These are phyloP conservation scores for Baccha elongata DNA, from an alignment of 2,888 invertebrate species.

Conservation along the genomic window DNA sequence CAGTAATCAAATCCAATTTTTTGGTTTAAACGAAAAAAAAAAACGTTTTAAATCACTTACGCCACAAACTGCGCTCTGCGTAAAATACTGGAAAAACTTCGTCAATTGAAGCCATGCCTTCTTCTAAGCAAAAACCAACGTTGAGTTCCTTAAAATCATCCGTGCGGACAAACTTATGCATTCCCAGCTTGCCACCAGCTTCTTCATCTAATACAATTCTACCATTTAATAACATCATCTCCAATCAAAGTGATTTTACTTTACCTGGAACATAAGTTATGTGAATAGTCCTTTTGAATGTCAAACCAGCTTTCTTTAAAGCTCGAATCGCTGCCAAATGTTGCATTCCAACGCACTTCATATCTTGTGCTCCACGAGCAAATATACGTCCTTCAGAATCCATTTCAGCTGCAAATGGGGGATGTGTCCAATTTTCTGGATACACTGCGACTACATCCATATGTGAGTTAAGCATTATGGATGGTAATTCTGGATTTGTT, in stretches of 20 bases:
- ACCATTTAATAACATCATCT: too few relatives aligned
- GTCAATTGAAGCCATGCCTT: constrained; percentile 88
- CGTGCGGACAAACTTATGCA: constrained; percentile 86
- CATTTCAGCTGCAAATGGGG: constrained; percentile 93
- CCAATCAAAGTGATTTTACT: too few relatives aligned
- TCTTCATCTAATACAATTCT: constrained; percentile 82
- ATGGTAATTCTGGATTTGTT: constrained; percentile 86
- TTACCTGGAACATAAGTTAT: constrained; percentile 87
- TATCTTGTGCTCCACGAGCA: constrained; percentile 93
- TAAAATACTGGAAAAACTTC: constrained; percentile 85
- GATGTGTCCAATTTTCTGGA: constrained; percentile 93
- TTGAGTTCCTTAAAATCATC: constrained; percentile 87
- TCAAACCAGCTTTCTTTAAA: constrained; percentile 84
- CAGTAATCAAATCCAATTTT: too few relatives aligned
- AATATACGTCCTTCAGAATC: constrained; percentile 93
- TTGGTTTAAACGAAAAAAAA: too few relatives aligned
- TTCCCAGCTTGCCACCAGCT: constrained; percentile 87
- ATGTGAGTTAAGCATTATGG: constrained; percentile 92
- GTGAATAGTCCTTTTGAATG: constrained; percentile 86
- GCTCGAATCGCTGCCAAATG: constrained; percentile 88
- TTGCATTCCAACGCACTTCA: constrained; percentile 92
- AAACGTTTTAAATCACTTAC: constrained; percentile 81
- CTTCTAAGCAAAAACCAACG: constrained; percentile 90
- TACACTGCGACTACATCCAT: constrained; percentile 98
- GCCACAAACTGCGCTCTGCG: constrained; percentile 86